Conservation (phyloP, 2,113 vertebrate genomes). For the Plestiodon gilberti region DNA sequence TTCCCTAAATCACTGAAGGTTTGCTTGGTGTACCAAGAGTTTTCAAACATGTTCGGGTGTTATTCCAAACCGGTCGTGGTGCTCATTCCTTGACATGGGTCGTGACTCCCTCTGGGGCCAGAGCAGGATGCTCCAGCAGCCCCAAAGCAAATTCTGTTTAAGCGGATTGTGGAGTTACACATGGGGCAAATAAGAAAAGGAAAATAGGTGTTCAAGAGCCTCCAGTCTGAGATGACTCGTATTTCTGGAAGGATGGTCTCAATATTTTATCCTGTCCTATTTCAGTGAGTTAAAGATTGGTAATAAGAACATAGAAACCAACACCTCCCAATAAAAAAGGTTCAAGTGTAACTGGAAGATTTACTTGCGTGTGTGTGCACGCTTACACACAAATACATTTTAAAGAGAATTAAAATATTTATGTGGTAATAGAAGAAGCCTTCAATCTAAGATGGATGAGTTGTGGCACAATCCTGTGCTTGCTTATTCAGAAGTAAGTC, state of each 20-base stretch:
- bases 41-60: background rate
- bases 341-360: background rate
- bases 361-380: no score
- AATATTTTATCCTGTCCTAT: background rate
- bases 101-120: no score
- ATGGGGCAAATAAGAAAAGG: background rate
- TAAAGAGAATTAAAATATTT: background rate
- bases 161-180: no score
- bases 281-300: background rate
- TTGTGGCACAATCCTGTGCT: background rate
- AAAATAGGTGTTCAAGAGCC: background rate
- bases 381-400: background rate
- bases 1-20: background rate
- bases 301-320: background rate
- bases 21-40: background rate
- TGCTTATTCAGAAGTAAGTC: no score
- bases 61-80: background rate
- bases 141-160: background rate
- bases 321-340: background rate
- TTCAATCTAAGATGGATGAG: background rate
- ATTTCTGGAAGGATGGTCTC: background rate
- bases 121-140: background rate
- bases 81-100: background rate
- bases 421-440: background rate
- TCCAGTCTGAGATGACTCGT: background rate